Conservation (phyloP, 2,113 vertebrate genomes). For the Oreochromis tanganicae region DNA sequence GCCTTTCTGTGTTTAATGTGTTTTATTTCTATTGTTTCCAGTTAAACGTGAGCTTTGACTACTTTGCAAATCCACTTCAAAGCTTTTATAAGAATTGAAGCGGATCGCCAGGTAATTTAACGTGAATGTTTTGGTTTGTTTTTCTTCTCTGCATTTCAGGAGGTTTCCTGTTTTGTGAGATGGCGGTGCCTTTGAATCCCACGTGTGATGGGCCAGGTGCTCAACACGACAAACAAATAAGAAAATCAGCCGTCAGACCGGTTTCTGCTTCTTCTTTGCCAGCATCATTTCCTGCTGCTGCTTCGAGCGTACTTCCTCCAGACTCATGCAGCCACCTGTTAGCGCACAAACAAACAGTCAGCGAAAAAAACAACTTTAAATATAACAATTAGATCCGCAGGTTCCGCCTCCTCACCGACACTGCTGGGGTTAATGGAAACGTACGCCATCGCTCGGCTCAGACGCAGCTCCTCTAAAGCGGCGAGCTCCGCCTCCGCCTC, state of each 20-base stretch:
- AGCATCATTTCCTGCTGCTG: constrained; percentile 64
- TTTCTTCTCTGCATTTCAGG: neutral
- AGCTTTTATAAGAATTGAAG: neutral
- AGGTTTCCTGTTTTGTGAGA: neutral
- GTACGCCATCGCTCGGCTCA: constrained; percentile 58
- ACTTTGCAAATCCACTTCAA: neutral
- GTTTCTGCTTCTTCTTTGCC: constrained; percentile 38
- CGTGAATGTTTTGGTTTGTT: neutral
- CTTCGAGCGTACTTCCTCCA: constrained; percentile 58
- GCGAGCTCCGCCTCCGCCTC: constrained; percentile 66
- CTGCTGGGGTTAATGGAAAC: constrained; percentile 65
- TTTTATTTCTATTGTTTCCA: accelerated
- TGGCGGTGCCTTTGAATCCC: neutral
- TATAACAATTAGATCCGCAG: accelerated
- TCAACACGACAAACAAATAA: neutral
- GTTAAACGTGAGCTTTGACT: neutral
- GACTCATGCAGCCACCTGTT: constrained; percentile 54
- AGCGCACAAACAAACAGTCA: neutral
- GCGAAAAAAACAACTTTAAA: neutral
- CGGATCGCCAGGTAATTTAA: neutral
- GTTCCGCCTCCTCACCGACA: constrained; percentile 55
- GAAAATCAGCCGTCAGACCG: neutral
- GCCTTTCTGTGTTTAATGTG: neutral
- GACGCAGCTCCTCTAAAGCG: constrained; percentile 60
- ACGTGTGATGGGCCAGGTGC: neutral